Conservation (phyloP, 1,140 invertebrate genomes). For the Drosophila ercepeae region DNA sequence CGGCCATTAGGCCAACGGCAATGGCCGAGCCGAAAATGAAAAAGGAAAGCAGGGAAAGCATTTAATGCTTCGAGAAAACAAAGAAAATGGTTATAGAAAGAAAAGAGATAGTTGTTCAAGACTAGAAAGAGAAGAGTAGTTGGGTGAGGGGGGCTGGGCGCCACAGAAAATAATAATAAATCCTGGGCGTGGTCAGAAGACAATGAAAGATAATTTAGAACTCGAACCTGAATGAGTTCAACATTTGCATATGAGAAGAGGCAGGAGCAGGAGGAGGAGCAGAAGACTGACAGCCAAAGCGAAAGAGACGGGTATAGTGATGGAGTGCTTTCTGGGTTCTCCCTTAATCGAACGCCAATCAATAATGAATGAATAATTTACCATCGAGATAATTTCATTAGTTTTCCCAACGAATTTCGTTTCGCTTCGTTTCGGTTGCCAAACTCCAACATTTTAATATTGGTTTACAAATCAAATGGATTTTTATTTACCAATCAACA, state of each 20-base stretch:
- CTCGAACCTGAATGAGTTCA: slow-evolving; percentile 11
- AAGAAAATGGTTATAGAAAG: slow-evolving; percentile 29
- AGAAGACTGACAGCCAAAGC: background rate
- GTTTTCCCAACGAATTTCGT: slow-evolving; percentile 2
- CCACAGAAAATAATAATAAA: slow-evolving; percentile 2
- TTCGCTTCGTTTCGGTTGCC: slow-evolving; percentile 5
- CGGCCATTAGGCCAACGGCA: slow-evolving; percentile 60
- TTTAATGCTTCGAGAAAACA: slow-evolving; percentile 28
- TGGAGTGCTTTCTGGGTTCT: background rate
- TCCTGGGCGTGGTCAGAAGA: slow-evolving; percentile 49
- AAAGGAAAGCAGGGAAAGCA: slow-evolving; percentile 15
- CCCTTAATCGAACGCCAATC: slow-evolving; percentile 4
- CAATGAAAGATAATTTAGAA: slow-evolving; percentile 49
- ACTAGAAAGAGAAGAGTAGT: background rate
- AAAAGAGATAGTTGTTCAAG: background rate
- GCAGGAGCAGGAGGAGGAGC: too few species aligned
- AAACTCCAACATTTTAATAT: background rate
- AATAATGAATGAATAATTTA: slow-evolving; percentile 25
- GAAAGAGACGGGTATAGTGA: background rate
- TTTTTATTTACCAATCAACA: too few species aligned
- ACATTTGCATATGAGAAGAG: slow-evolving; percentile 26
- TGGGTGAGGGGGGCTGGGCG: background rate
- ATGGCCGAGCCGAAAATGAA: slow-evolving; percentile 4
- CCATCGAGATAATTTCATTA: slow-evolving; percentile 12
- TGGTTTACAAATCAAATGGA: too few species aligned